Evolutionary conservation across 2,888 invertebrate species (phyloP).

Genomic region (Amorpha juglandis): DNA sequence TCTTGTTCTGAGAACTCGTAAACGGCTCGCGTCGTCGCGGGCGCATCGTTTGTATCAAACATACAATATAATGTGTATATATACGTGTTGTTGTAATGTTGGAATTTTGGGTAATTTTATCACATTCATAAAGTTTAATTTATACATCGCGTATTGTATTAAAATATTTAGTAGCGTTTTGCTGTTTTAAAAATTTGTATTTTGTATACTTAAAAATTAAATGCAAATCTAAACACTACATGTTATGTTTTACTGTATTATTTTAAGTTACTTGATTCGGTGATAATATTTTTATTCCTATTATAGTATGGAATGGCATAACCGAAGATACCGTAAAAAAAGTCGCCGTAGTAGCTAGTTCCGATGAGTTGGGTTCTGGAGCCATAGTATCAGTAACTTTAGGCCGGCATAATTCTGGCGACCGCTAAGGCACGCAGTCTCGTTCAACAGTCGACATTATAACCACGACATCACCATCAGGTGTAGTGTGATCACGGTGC

Average conservation of each 20-base stretch:
- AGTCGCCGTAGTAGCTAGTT: too few relatives aligned
- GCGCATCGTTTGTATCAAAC: slow-evolving; percentile 61
- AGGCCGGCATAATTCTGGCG: too few relatives aligned
- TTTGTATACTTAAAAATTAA: neutral
- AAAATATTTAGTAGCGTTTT: neutral
- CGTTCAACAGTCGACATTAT: too few relatives aligned
- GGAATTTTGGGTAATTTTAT: slow-evolving; percentile 28
- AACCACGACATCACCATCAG: too few relatives aligned
- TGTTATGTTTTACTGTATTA: neutral
- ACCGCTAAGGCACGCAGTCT: too few relatives aligned
- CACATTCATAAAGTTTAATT: slow-evolving; percentile 20
- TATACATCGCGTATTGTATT: neutral
- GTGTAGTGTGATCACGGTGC: too few relatives aligned
- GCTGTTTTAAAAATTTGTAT: neutral
- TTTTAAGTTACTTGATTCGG: too few relatives aligned
- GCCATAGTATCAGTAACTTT: too few relatives aligned
- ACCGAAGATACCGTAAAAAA: too few relatives aligned
- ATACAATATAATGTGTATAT: slow-evolving; percentile 43
- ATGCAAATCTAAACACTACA: neutral
- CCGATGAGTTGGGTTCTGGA: too few relatives aligned
- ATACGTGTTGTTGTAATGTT: slow-evolving; percentile 26
- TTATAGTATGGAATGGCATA: too few relatives aligned
- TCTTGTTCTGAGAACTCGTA: slow-evolving; percentile 70
- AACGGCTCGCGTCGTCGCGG: slow-evolving; percentile 52
- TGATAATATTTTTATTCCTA: too few relatives aligned